These are phyloP conservation scores for Deilephila elpenor DNA, from an alignment of 2,888 invertebrate species.

Conservation along the genomic window DNA sequence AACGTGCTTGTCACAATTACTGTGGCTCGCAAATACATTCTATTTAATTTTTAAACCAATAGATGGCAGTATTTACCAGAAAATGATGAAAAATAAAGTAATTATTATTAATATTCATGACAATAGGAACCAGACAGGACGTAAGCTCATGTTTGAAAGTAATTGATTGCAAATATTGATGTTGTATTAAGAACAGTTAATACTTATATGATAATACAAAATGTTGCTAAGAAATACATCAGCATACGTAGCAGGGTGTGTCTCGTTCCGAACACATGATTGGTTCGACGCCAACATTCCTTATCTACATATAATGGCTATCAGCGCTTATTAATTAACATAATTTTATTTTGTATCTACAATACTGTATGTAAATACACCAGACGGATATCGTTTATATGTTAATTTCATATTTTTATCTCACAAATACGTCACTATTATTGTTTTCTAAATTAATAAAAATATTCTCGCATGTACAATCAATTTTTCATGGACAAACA, in stretches of 20 bases:
- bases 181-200: not conserved
- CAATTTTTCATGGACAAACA: not conserved
- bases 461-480: not conserved
- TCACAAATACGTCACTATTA: not conserved
- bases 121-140: not conserved
- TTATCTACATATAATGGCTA: constrained; percentile 10
- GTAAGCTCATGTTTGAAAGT: not conserved
- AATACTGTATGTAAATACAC: not conserved
- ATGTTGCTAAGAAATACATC: constrained; percentile 4
- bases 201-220: not conserved
- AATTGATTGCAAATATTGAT: not conserved
- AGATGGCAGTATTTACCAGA: too few relatives aligned
- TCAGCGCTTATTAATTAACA: not conserved
- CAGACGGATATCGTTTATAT: not conserved
- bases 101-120: not conserved
- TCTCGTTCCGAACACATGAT: constrained; percentile 25
- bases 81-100: too few relatives aligned
- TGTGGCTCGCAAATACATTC: too few relatives aligned
- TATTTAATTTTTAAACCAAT: too few relatives aligned
- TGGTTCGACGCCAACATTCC: constrained; percentile 31
- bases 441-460: not conserved
- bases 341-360: not conserved
- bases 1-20: too few relatives aligned
- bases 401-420: not conserved
- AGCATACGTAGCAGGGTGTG: constrained; percentile 31